These are phyloP conservation scores for Lytechinus pictus DNA, from an alignment of 35 echinoderm and acorn worm species.

Conservation along the genomic window DNA sequence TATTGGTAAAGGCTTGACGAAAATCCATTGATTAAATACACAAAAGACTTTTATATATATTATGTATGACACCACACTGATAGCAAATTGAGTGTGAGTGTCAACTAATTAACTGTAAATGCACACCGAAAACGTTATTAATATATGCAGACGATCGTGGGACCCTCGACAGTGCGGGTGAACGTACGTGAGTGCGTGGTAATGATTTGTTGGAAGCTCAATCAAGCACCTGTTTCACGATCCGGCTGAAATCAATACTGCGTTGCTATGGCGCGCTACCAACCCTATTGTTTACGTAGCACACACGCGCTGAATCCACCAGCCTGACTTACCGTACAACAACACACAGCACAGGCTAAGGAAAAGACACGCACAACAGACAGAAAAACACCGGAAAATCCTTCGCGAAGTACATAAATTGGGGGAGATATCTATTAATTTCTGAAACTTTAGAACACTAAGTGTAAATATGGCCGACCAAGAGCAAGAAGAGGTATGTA, in stretches of 20 bases:
- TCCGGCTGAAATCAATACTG: neutral
- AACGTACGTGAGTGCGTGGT: too few relatives aligned
- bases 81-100: too few relatives aligned
- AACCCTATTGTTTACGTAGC: neutral
- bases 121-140: neutral
- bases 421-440: neutral
- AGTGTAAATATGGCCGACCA: neutral
- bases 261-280: slow-evolving; percentile 6
- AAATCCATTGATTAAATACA: too few relatives aligned
- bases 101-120: too few relatives aligned
- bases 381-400: neutral
- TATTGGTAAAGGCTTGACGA: too few relatives aligned
- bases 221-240: neutral
- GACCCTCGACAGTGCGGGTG: too few relatives aligned
- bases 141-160: neutral
- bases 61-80: too few relatives aligned
- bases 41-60: too few relatives aligned
- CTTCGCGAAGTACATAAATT: neutral
- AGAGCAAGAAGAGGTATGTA: slow-evolving; percentile 1
- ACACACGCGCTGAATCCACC: neutral
- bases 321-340: neutral
- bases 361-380: neutral
- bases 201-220: too few relatives aligned
- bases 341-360: neutral
- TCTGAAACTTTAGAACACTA: neutral